Percentiles rank a stretch among this genome's conserved stretches.
Conservation (phyloP, 2,888 invertebrate genomes). For the Apodemia hepburni region DNA sequence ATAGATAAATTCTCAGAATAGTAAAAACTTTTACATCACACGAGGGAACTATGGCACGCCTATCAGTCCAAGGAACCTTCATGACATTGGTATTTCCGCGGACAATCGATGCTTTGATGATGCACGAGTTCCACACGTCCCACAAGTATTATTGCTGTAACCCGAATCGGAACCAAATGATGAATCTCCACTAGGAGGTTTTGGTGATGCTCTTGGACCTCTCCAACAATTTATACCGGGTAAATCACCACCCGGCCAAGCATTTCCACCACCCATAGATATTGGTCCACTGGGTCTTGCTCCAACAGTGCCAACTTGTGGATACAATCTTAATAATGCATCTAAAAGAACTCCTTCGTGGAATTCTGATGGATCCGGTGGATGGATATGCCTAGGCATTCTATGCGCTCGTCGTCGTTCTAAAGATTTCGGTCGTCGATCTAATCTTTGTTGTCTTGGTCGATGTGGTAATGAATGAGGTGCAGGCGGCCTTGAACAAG, state of each 20-base stretch:
- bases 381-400: slow-evolving; percentile 78
- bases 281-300: slow-evolving; percentile 69
- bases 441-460: slow-evolving; percentile 80
- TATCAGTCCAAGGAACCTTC: slow-evolving; percentile 47
- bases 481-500: slow-evolving; percentile 72
- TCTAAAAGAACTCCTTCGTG: slow-evolving; percentile 91
- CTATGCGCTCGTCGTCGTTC: slow-evolving; percentile 71
- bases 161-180: slow-evolving; percentile 93
- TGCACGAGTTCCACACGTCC: slow-evolving; percentile 82
- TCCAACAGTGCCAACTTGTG: slow-evolving; percentile 84
- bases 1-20: slow-evolving; percentile 3
- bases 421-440: slow-evolving; percentile 78
- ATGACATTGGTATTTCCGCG: slow-evolving; percentile 75
- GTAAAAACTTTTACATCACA: slow-evolving; percentile 26
- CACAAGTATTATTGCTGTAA: slow-evolving; percentile 90
- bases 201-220: slow-evolving; percentile 74
- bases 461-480: slow-evolving; percentile 78
- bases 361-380: slow-evolving; percentile 88
- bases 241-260: slow-evolving; percentile 84
- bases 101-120: slow-evolving; percentile 73
- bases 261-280: slow-evolving; percentile 81
- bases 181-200: slow-evolving; percentile 85
- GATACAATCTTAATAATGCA: slow-evolving; percentile 85
- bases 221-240: slow-evolving; percentile 81
- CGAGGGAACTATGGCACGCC: slow-evolving; percentile 45